Base-by-base conservation (phyloP, 2,797 vertebrate genomes). In the Paratrypauchen microcephalus region DNA sequence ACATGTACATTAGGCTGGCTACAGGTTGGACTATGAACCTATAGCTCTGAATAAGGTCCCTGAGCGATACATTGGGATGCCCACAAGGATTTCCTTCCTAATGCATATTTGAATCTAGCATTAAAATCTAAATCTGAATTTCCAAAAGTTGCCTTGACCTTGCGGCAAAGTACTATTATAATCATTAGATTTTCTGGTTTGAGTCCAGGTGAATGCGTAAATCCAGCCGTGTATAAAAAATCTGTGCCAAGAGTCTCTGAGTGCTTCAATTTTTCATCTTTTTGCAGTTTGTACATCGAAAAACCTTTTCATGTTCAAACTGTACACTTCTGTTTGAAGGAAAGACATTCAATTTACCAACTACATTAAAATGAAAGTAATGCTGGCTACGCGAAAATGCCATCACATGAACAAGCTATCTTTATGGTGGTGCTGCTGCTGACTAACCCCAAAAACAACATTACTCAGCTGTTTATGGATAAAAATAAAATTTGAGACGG, bases 391-490 rank as follows among this genome's bases (percentile, higher is more conserved):
- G 63, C 67, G 52, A 68, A 75, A 61, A 68, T 66, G 69, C 72
- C 16, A 36, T 62, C 56, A 68, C 16, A 30, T 58, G 55, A 71
- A 50, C 62, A 47, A 39, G 52, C 2, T 28, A 68, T 64, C 73
- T 61, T 59, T 32, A 30, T 74, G 74, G 30, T 41, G 39, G 32
- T 45, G 41, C 12, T 45, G 13, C 65, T 60, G 65, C 70, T 80
- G 76, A 83, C 70, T 66, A 68, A 74, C 52, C 6, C 28, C 23
- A 36, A 66, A 57, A 63, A 56, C 58, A 70, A 12, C 32, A 45
- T 66, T 30, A 65, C 28, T 75, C 71, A 73, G 4, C 54, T 50
- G 48, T 72, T 72, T 30, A 24, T 24, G 23, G 23, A 6, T 9
- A 21, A 60, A 67, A 56, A 16, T 74, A 26, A 48, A 30, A 9